Base-by-base conservation (phyloP, 2,888 invertebrate genomes). In the Melikaiella ostensackeni region DNA sequence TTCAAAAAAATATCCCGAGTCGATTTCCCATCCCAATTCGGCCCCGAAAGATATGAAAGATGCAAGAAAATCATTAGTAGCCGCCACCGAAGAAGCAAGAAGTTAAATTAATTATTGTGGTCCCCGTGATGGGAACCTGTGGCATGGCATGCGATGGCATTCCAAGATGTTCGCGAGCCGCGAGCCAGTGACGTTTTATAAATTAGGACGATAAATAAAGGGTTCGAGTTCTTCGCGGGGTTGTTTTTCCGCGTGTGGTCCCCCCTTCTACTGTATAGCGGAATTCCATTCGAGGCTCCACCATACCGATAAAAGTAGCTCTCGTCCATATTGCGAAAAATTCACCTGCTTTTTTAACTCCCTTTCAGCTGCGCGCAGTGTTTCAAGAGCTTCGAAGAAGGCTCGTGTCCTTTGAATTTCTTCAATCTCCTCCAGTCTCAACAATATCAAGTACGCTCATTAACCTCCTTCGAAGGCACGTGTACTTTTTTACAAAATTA, bases 41-140 rank as follows among this genome's bases (percentile, higher is more conserved):
- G 79, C 57, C 76, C 59, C 74, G 74, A 74, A 55, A 76, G 61
- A 80, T 30, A 62, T 78, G 81, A 79, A 77, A 79, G 81, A 79
- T 80, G 27, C 63, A 73, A 76, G 76, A 77, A 83, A 83, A 83
- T 81, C 82, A 83, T 83, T 81, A 81, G 82, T 64, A 83, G 55
- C 82, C 82, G 79, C 81, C 79, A 83, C 77, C 75, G 77, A 30
- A 75, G 75, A 76, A 55, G 88, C 88, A 91, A 91, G 88, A 91
- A 91, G 89, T 91, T 90, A 90, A 91, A 91, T 91, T 90, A 91
- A 91, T 91, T 91, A 91, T 89, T 83, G 84, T 86, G 84, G 82
- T 82, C 79, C 82, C 80, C 77, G 83, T 80, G 70, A 70, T 70
- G 70, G 70, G 70, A 70, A 70, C 50, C 50, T 27, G 59, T 59